A percentile compares a stretch with the other conserved stretches of the same genome.
Evolutionary conservation across 2,113 vertebrate species (phyloP).

Genomic region (Pseudolaguvia tuberculata): DNA sequence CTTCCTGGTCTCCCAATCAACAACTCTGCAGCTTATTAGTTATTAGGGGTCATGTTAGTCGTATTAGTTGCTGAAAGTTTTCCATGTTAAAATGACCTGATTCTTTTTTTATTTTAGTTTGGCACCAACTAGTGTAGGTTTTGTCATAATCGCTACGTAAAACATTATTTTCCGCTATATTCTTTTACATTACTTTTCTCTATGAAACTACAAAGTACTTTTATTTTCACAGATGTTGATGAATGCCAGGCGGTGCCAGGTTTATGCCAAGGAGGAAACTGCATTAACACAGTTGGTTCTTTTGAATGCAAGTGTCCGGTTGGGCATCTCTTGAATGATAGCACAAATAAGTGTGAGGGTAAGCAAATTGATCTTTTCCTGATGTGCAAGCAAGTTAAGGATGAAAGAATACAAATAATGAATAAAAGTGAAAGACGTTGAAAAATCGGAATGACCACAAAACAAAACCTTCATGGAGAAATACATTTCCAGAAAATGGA

Average conservation of each 20-base stretch:
- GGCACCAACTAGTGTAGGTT: neutral
- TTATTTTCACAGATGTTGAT: constrained; percentile 70
- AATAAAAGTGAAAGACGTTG: neutral
- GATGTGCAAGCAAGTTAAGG: neutral
- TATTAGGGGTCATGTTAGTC: no score
- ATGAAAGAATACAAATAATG: neutral
- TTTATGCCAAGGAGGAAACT: constrained; percentile 72
- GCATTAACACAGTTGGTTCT: constrained; percentile 71
- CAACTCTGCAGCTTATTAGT: no score
- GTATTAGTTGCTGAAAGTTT: neutral
- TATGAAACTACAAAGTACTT: neutral
- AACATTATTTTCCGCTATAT: neutral
- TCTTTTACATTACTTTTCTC: neutral
- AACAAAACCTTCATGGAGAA: neutral
- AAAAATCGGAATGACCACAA: no score
- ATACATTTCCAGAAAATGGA: no score
- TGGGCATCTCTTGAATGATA: constrained; percentile 69
- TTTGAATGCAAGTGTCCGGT: constrained; percentile 71
- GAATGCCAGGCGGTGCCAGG: constrained; percentile 75
- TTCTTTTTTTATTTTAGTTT: no score
- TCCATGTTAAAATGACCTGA: neutral
- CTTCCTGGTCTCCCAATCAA: no score
- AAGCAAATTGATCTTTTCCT: constrained; percentile 33
- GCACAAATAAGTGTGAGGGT: constrained; percentile 73
- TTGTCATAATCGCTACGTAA: neutral